These are phyloP conservation scores for Triplophysa yarkandensis DNA, from an alignment of 2,797 vertebrate genomes.

Conservation along the genomic window DNA sequence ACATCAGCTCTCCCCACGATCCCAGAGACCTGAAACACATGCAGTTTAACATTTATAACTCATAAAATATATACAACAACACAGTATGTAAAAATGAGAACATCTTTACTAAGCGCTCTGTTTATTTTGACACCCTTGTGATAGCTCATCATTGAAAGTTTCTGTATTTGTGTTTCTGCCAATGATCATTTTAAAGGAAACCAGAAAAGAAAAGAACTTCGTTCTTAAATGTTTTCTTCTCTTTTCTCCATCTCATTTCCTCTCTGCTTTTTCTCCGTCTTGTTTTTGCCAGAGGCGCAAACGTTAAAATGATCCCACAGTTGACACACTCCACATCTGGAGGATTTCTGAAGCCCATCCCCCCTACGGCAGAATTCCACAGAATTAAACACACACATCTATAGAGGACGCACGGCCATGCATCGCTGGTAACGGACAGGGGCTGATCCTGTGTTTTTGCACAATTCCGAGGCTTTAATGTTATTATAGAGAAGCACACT, in stretches of 20 bases:
- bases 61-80: constrained; percentile 28
- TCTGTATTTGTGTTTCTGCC: background rate
- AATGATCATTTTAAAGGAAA: constrained; percentile 8
- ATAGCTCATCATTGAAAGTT: background rate
- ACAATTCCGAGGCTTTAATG: constrained; percentile 18
- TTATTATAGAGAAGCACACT: constrained; percentile 15
- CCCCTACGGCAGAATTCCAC: constrained; percentile 46
- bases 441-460: constrained; percentile 5
- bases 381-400: constrained; percentile 22
- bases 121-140: background rate
- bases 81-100: background rate
- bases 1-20: constrained; percentile 95
- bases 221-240: too few relatives aligned
- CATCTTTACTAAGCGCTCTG: too few relatives aligned
- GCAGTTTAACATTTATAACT: constrained; percentile 40
- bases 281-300: constrained; percentile 31
- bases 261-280: constrained; percentile 36
- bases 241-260: constrained; percentile 27
- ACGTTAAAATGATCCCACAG: constrained; percentile 41
- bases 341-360: constrained; percentile 50
- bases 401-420: constrained; percentile 17
- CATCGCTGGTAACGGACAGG: background rate
- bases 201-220: background rate
- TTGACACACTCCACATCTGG: constrained; percentile 54
- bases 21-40: constrained; percentile 86